Base-by-base conservation (phyloP, 2,113 vertebrate species). In the Gracilinanus agilis region DNA sequence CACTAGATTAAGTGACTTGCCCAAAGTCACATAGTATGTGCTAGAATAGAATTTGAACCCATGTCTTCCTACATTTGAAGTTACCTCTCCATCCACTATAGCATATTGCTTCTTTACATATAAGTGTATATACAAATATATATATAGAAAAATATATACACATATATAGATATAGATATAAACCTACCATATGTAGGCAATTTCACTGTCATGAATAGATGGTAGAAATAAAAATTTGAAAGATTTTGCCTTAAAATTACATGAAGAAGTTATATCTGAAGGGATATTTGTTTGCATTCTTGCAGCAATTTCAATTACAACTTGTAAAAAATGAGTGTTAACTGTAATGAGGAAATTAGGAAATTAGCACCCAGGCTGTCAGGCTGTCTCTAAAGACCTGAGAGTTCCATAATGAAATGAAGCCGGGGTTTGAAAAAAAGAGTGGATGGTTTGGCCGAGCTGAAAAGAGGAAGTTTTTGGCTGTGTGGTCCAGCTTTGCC, bases 211-310 rank as follows among this genome's bases (percentile, higher is more conserved):
- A 24, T 97, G 93, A 90, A 96, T 96, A 75, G 90, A 97, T 6
- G 97, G 94, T 0, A 97, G 98, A 61, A 97, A 96, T 97, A 98
- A 96, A 92, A 98, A 83, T 96, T 97, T 98, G 94, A 98, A 92
- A 24, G 10, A 98, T 40, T 97, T 97, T 75, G 98, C 95, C 34
- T 67, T 98, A 56, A 97, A 90, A 10, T 98, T 94, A 25, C 97
- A 10, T 83, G 54, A 27, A 11, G 96, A 67, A 75, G 16, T 75
- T 13, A n/a, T 54, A 54, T 97, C 97, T 94, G 97, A 44, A 55
- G 16, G 97, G 24, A 98, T 7, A 4, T 94, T 89, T n/a, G 34
- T 91, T 0, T 75, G 95, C 8, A 98, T 6, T 95, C 96, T 98
- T 55, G 92, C 90, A 24, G 40, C 93, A 40, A 96, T 19, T 95